Percentiles rank a stretch among this genome's conserved stretches.
phyloP scores from a whole-genome alignment of 2,797 vertebrate species.

The Coluber constrictor region DNA sequence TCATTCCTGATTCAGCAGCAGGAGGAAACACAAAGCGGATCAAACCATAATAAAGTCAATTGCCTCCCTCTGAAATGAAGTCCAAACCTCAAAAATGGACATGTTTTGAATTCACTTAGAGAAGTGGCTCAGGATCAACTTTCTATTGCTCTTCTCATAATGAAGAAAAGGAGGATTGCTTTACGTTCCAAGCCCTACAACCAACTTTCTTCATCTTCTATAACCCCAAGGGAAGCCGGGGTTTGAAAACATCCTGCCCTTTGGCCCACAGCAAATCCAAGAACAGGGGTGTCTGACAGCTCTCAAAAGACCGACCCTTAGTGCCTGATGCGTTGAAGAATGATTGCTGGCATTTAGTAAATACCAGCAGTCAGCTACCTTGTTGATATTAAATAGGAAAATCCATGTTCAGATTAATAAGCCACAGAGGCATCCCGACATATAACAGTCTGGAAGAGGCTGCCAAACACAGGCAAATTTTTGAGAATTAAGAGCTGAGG shows the following conservation, averaged over 20 bases:
- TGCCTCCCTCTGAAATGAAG: not conserved
- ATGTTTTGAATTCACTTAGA: conserved; percentile 4
- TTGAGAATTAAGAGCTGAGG: not conserved
- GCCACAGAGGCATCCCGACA: not conserved
- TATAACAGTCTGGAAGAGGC: not conserved
- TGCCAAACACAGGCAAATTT: not conserved
- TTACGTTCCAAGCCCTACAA: not conserved
- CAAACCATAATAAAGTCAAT: not conserved
- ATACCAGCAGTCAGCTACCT: not conserved
- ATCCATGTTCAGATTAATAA: conserved; percentile 13
- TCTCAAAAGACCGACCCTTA: not conserved
- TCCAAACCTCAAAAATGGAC: conserved; percentile 4
- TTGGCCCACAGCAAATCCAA: not conserved
- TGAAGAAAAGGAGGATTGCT: not conserved
- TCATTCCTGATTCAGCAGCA: not conserved
- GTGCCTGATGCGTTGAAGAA: not conserved
- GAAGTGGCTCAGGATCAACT: not conserved
- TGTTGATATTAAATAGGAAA: conserved; percentile 18
- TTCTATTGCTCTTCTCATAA: not conserved
- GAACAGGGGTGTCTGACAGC: not conserved
- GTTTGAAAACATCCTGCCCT: not conserved
- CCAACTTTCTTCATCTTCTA: not conserved
- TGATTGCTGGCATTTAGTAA: conserved; percentile 8
- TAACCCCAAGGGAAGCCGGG: not conserved
- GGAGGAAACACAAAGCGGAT: conserved; percentile 3